Evolutionary conservation across 2,888 invertebrate genomes (phyloP).

Genomic region (Gasteruption jaculator): DNA sequence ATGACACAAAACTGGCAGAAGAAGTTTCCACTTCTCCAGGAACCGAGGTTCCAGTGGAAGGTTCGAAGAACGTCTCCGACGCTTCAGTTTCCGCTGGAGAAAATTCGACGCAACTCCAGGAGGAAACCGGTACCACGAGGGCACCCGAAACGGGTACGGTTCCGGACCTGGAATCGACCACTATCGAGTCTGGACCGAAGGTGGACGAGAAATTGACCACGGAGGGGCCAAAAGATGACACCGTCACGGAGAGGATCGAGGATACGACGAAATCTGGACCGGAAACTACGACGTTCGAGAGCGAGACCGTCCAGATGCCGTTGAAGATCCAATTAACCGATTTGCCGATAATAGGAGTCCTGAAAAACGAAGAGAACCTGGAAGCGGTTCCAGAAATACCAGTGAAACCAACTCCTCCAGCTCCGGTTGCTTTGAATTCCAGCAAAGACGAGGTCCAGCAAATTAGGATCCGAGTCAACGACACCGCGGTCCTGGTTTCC

Average conservation of each 20-base stretch:
- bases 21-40: neutral
- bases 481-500: constrained; percentile 26
- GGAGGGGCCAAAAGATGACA: neutral
- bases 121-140: too few relatives aligned
- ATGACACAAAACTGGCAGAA: neutral
- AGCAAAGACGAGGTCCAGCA: constrained; percentile 17
- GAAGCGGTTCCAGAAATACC: neutral
- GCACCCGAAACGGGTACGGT: too few relatives aligned
- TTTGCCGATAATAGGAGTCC: constrained; percentile 20
- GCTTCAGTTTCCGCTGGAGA: too few relatives aligned
- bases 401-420: neutral
- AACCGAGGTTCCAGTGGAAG: too few relatives aligned
- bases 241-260: constrained; percentile 10
- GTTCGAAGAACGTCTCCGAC: too few relatives aligned
- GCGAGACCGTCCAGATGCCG: constrained; percentile 22
- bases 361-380: constrained; percentile 8
- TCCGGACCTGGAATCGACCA: too few relatives aligned
- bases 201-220: neutral
- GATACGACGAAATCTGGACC: constrained; percentile 3
- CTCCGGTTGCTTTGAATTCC: constrained; percentile 4
- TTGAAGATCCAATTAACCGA: constrained; percentile 23
- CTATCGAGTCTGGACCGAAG: too few relatives aligned
- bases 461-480: constrained; percentile 26
- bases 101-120: too few relatives aligned
- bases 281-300: constrained; percentile 13